Base-by-base conservation (phyloP, 2,888 invertebrate genomes). In the Pharmacophagus antenor region DNA sequence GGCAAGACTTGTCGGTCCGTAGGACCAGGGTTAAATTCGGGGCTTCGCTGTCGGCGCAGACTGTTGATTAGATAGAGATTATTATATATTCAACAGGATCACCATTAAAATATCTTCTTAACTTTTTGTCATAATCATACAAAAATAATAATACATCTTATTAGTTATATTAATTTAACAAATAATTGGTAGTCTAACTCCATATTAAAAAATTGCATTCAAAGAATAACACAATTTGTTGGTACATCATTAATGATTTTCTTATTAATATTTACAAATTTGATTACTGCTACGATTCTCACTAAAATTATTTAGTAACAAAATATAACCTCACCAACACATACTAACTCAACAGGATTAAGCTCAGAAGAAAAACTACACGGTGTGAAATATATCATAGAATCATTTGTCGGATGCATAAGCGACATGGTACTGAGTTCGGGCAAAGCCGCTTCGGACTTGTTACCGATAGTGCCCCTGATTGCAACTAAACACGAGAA, bases 321-420 rank as follows among this genome's bases (percentile, higher is more conserved):
- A 27, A n/a, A n/a, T 37, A 2, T n/a, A n/a, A n/a, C n/a, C n/a
- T 15, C 4, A 37, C n/a, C 2, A n/a, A 15, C 2, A 37, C 15
- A n/a, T n/a, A 37, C 15, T n/a, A 27, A 37, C n/a, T 37, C 2
- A 18, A 44, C 74, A 95, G 96, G 96, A 73, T 88, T 97, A 65
- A 97, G 97, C 73, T 96, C 96, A 0, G 96, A 96, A 84, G 97
- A 97, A 81, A 94, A 95, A 78, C 91, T 96, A 23, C 95, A 97
- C 77, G 97, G 97, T 58, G 96, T 97, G 0, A 97, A 97, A 85
- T 97, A 97, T 80, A 96, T 97, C 62, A 97, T 97, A 70, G 97
- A 97, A 86, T 97, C 97, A 7, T 97, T 97, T 80, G 96, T 97
- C 25, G 97, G 97, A 2, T 98, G 97, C 77, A 96, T 98, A 69